Percentiles rank a stretch among this genome's conserved stretches.
These are phyloP conservation scores for Dugesia japonica DNA, from an alignment of 2,888 invertebrate genomes.

Conservation along the genomic window DNA sequence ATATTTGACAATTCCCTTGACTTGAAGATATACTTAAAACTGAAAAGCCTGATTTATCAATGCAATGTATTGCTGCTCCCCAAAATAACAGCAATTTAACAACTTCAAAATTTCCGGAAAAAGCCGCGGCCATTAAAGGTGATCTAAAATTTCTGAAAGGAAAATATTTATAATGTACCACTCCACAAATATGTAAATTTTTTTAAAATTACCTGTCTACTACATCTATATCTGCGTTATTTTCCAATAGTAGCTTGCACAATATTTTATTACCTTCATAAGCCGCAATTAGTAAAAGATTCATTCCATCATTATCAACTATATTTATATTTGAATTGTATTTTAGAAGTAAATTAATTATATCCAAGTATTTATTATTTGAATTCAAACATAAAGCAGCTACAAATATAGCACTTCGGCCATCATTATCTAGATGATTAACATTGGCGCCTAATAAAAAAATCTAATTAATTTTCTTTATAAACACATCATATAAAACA, in stretches of 20 bases:
- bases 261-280: slow-evolving; percentile 40
- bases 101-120: slow-evolving; percentile 68
- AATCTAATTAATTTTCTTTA: slow-evolving; percentile 40
- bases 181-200: too few species aligned
- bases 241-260: slow-evolving; percentile 63
- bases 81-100: slow-evolving; percentile 69
- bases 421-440: slow-evolving; percentile 59
- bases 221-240: slow-evolving; percentile 67
- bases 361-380: slow-evolving; percentile 42
- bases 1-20: slow-evolving; percentile 57
- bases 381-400: slow-evolving; percentile 45
- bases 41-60: slow-evolving; percentile 74
- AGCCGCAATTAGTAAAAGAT: slow-evolving; percentile 46
- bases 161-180: background rate
- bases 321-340: slow-evolving; percentile 41
- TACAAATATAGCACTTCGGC: slow-evolving; percentile 37
- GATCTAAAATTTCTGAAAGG: slow-evolving; percentile 14
- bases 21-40: slow-evolving; percentile 50
- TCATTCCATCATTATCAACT: slow-evolving; percentile 46
- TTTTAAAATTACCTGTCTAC: slow-evolving; percentile 24
- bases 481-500: too few species aligned
- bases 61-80: slow-evolving; percentile 78
- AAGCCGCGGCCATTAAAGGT: slow-evolving; percentile 54
- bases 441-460: slow-evolving; percentile 57
- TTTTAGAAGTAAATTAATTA: slow-evolving; percentile 44